Evolutionary conservation across 2,888 invertebrate genomes (phyloP).

Genomic region (Thymelicus sylvestris): DNA sequence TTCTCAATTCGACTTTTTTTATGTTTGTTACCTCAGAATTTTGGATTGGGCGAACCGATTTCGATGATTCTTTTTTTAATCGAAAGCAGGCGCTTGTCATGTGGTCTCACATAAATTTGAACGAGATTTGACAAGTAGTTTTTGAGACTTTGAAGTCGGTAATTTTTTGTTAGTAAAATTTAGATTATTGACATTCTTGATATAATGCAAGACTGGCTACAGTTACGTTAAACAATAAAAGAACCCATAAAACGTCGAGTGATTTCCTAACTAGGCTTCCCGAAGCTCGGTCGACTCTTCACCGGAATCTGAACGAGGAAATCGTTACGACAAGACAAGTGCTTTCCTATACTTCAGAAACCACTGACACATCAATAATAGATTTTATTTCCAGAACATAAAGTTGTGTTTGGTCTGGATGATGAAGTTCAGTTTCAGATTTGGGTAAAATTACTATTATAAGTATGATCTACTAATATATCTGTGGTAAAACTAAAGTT

Average conservation of each 20-base stretch:
- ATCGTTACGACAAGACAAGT: constrained; percentile 17
- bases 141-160: too few relatives aligned
- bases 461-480: too few relatives aligned
- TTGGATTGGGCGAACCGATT: too few relatives aligned
- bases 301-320: constrained; percentile 19
- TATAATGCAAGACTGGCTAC: background rate
- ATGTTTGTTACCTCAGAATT: too few relatives aligned
- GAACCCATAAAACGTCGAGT: background rate
- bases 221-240: background rate
- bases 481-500: background rate
- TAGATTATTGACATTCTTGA: too few relatives aligned
- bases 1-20: too few relatives aligned
- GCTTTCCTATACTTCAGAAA: background rate
- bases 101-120: too few relatives aligned
- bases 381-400: background rate
- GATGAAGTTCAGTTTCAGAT: background rate
- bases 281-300: background rate
- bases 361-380: constrained; percentile 2
- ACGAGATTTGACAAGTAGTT: too few relatives aligned
- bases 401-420: constrained; percentile 1
- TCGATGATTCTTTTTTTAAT: too few relatives aligned
- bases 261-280: constrained; percentile 1
- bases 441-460: background rate
- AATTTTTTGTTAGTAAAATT: too few relatives aligned
- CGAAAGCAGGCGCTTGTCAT: too few relatives aligned